phyloP scores from a whole-genome alignment of 2,888 invertebrate species.

The Penaeus monodon region DNA sequence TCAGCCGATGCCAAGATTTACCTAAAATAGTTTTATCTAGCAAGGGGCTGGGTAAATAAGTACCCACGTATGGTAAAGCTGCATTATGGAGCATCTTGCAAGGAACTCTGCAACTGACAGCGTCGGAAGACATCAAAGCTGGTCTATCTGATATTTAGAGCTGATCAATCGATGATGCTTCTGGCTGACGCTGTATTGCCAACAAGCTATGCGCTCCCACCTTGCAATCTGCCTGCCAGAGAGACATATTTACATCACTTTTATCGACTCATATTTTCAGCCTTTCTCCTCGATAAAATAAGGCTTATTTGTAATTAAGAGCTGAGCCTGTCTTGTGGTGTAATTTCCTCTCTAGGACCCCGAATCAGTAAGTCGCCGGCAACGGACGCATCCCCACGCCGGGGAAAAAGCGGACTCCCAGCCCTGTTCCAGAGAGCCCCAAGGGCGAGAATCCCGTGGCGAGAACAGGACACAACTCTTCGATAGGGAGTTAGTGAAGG shows the following conservation, averaged over 20 bases:
- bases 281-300: constrained; percentile 14
- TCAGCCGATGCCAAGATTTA: constrained; percentile 47
- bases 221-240: constrained; percentile 21
- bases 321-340: constrained; percentile 39
- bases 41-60: constrained; percentile 37
- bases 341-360: constrained; percentile 43
- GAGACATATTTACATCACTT: constrained; percentile 21
- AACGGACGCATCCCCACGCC: constrained; percentile 24
- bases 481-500: constrained; percentile 44
- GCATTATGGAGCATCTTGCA: constrained; percentile 54
- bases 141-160: constrained; percentile 54
- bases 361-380: constrained; percentile 30
- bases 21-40: constrained; percentile 51
- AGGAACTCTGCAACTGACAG: constrained; percentile 55
- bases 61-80: constrained; percentile 36
- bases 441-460: constrained; percentile 8
- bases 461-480: constrained; percentile 2
- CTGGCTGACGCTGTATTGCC: constrained; percentile 39
- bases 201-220: constrained; percentile 31
- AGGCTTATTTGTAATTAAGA: constrained; percentile 41
- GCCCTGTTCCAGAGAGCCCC: neutral
- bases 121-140: constrained; percentile 54
- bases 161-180: constrained; percentile 55
- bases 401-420: neutral
- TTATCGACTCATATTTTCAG: constrained; percentile 15